Base-by-base conservation (phyloP, 1,140 invertebrate species). In the Drosophila ohnishii region DNA sequence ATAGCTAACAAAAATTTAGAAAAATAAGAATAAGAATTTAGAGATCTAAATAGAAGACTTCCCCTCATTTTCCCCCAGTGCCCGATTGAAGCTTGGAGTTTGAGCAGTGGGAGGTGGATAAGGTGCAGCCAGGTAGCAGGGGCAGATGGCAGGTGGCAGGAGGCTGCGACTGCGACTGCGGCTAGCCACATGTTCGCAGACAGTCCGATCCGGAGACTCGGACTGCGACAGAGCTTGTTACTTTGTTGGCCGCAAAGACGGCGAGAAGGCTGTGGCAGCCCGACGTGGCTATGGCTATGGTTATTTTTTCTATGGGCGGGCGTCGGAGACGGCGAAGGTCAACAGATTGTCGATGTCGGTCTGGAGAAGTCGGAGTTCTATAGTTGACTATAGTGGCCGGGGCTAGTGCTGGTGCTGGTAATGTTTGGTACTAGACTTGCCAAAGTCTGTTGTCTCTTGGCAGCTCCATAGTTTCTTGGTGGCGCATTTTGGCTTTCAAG, bases 251-350 rank as follows among this genome's bases (percentile, higher is more conserved):
- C 69, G 47, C 67, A 70, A 69, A 71, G 67, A 70, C 67, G 42
- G 42, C 51, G 44, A 28, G 22, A 47, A 47, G 53, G 30, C 69
- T 57, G 42, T 47, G 63, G 67, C 51, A 71, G 67, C 39, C 61
- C 59, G 30, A 40, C 35, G 35, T 59, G 45, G 63, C 69, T 75
- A 22, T 65, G 50, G 42, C 48, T 63, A 39, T 22, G 22, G 1
- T 51, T 76, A 61, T 47, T 62, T 76, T 61, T 79, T 75, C 83
- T 82, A 87, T 84, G 84, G 75, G 84, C 83, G 80, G 80, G 84
- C 82, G 82, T 85, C 72, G 62, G 82, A 80, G 83, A 81, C 80
- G 85, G 81, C 84, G 84, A 87, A 87, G 84, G 84, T 87, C 84
- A 87, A 87, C 80, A 88, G 84, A 88, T 88, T 87, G 84, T 88